These are phyloP conservation scores for Tragelaphus scriptus DNA, from an alignment of 2,113 vertebrate species.

Conservation along the genomic window DNA sequence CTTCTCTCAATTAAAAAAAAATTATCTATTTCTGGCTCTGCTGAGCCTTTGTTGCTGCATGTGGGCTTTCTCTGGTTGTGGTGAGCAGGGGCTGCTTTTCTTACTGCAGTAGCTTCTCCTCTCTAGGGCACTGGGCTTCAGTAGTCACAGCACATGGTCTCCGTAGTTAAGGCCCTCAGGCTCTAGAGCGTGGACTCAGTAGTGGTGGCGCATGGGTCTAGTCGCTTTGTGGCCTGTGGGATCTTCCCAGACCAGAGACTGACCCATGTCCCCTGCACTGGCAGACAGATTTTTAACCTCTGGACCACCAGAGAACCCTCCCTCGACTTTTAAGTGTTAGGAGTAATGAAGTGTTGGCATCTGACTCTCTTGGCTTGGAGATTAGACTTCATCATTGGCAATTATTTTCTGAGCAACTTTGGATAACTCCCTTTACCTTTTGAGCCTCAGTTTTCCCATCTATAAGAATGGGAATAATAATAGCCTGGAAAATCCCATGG, in stretches of 20 bases:
- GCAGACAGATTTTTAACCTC: background rate
- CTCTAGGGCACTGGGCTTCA: background rate
- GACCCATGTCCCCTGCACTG: background rate
- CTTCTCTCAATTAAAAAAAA: background rate
- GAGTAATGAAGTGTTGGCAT: background rate
- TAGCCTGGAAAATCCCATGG: background rate
- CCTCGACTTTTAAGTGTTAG: accelerated
- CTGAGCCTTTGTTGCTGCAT: background rate
- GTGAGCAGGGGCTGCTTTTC: background rate
- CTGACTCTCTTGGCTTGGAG: background rate
- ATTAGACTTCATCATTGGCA: too few relatives aligned
- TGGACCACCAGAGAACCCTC: background rate
- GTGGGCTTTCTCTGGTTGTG: background rate
- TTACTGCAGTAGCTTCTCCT: background rate
- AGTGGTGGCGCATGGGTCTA: background rate
- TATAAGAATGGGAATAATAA: background rate
- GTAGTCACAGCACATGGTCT: background rate
- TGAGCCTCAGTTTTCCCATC: background rate
- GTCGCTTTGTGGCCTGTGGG: background rate
- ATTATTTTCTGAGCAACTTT: background rate
- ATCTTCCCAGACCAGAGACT: background rate
- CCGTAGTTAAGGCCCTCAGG: background rate
- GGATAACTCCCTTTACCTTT: background rate
- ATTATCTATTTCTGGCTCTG: background rate
- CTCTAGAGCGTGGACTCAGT: background rate